Evolutionary conservation across 1,140 invertebrate species (phyloP).

Genomic region (Ceratoteleas bidentatus): DNA sequence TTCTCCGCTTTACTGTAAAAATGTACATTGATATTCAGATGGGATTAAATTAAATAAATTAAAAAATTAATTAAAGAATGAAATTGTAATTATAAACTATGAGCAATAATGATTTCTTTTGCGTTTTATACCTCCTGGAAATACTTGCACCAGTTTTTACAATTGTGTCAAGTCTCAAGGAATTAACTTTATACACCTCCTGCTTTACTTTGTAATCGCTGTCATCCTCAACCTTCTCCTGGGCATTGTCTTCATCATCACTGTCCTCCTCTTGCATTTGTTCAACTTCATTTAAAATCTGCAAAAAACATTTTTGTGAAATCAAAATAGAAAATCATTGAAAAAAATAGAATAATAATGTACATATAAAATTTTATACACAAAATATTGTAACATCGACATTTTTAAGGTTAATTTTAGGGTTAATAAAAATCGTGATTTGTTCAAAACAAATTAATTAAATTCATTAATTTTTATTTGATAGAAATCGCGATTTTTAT

Average conservation of each 20-base stretch:
- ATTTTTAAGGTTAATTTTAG: no score
- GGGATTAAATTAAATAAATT: no score
- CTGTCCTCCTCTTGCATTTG: slow-evolving; percentile 1
- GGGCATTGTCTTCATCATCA: slow-evolving; percentile 4
- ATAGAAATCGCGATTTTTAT: no score
- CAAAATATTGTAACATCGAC: not conserved
- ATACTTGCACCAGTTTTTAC: slow-evolving; percentile 6
- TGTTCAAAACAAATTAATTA: no score
- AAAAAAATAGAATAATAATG: no score
- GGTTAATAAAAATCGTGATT: no score
- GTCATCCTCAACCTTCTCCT: not conserved
- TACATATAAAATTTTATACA: slow-evolving; percentile 2
- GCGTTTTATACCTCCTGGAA: slow-evolving; percentile 8
- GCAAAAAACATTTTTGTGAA: not conserved
- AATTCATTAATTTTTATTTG: no score
- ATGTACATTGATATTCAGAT: no score
- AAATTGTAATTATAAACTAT: no score
- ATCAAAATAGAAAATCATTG: no score
- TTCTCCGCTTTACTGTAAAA: slow-evolving; percentile 33
- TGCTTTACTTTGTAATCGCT: not conserved
- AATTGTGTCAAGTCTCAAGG: slow-evolving; percentile 18
- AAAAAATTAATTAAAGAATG: no score
- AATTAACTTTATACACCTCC: slow-evolving; percentile 1
- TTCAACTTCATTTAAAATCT: not conserved
- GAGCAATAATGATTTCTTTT: no score